Evolutionary conservation across 1,140 invertebrate species (phyloP), one percentile per base, ranked within the genome.

Genomic region (Camponotus floridanus): DNA sequence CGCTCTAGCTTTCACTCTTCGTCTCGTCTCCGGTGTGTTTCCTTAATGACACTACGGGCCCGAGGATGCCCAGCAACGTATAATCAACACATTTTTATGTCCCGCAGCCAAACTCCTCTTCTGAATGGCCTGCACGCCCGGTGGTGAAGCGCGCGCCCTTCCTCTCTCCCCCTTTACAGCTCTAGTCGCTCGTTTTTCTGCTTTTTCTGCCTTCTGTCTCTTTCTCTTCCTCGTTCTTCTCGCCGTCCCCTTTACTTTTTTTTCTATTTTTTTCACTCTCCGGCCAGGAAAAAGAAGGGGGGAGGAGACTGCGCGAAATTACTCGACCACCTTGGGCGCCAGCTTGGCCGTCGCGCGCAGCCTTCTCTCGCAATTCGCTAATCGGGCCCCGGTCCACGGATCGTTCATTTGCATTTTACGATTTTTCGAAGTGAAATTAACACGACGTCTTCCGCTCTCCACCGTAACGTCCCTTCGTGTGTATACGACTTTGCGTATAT

Each of bases 61-160:
- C 85, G 65, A 91, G 91, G 91, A 92, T 89, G 80, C 76, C 65
- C 81, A 48, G 86, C 92, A 95, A 95, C 94, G 91, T 95, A 95
- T 95, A 95, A 95, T 95, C 94, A 95, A 95, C 94, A 94, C 94
- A 95, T 95, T 95, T 95, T 95, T 95, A 94, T 94, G 94, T 94
- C 93, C 93, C 89, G 91, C 91, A 92, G 92, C 92, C 93, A 92
- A 94, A 94, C 90, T 94, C 93, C 91, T 94, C 78, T 94, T 92
- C 94, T 94, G 93, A 94, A 94, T 95, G 93, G 92, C 87, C 88
- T 86, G 85, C 90, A 88, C 84, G 87, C 65, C 71, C 68, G 76
- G 80, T 83, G 88, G 89, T 86, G 89, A 90, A 91, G 90, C 88
- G 80, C 88, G 79, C 91, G 86, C 89, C 76, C 86, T 74, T 70